Percentiles rank a stretch among this genome's conserved stretches.
These are phyloP conservation scores for Exaiptasia diaphana DNA, from an alignment of 64 coral and sea anemone genomes.

Conservation along the genomic window DNA sequence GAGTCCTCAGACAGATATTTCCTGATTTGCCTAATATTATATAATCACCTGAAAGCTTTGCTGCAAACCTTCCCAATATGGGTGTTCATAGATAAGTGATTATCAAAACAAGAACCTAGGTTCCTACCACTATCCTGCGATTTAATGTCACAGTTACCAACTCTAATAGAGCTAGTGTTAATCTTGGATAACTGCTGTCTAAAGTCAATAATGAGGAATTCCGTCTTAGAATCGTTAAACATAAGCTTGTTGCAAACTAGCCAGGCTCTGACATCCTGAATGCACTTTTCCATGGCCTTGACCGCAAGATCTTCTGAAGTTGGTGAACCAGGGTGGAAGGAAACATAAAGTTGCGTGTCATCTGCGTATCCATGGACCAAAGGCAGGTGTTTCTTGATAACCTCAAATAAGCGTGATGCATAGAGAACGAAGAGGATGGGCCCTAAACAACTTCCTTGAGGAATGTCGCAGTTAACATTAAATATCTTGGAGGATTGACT, in stretches of 20 bases:
- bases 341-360: not conserved
- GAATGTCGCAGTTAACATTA: not conserved
- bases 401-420: not conserved
- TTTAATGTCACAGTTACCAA: slow-evolving; percentile 13
- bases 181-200: slow-evolving; percentile 26
- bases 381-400: not conserved
- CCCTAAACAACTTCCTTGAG: not conserved
- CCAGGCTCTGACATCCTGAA: slow-evolving; percentile 6
- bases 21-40: slow-evolving; percentile 18
- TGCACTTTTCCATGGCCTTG: slow-evolving; percentile 5
- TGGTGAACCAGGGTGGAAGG: slow-evolving; percentile 4
- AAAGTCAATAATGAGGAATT: slow-evolving; percentile 4
- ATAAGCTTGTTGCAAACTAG: slow-evolving; percentile 9
- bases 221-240: slow-evolving; percentile 18
- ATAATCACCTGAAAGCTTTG: slow-evolving; percentile 15
- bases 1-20: slow-evolving; percentile 10
- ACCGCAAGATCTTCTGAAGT: slow-evolving; percentile 1
- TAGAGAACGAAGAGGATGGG: not conserved
- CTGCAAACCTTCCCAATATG: slow-evolving; percentile 28
- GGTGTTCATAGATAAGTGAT: not conserved
- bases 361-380: not conserved
- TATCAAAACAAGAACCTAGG: slow-evolving; percentile 33
- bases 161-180: not conserved
- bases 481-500: not conserved
- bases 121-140: slow-evolving; percentile 7